phyloP scores from a whole-genome alignment of 35 echinoderm and acorn worm species.

The Ophioderma brevispina region DNA sequence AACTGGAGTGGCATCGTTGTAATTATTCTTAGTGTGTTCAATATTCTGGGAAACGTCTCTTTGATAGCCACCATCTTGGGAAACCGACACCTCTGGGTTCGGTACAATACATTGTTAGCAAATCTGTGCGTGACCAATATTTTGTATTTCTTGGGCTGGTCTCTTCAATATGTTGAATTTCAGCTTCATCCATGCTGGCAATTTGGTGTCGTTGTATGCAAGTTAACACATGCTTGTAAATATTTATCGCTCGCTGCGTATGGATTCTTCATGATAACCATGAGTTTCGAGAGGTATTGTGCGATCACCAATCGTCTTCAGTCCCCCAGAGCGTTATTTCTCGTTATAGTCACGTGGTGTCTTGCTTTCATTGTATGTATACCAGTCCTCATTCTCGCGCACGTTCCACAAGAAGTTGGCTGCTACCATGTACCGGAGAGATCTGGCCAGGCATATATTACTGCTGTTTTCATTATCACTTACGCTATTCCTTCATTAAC shows the following conservation, averaged over 20 bases:
- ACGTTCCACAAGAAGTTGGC: background rate
- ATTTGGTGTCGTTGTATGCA: background rate
- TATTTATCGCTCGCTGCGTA: background rate
- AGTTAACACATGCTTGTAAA: background rate
- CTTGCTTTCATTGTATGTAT: background rate
- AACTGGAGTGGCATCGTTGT: background rate
- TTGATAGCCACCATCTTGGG: background rate
- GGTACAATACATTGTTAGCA: background rate
- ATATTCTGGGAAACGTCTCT: background rate
- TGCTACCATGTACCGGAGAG: background rate
- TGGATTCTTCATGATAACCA: background rate
- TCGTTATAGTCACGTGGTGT: background rate
- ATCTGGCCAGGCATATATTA: background rate
- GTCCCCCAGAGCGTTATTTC: background rate
- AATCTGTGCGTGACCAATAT: background rate
- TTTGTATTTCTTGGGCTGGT: background rate
- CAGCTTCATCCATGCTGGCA: background rate
- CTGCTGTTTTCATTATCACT: background rate
- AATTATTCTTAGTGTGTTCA: background rate
- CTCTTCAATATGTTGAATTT: background rate
- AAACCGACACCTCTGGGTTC: background rate
- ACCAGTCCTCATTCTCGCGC: background rate
- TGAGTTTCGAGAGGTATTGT: background rate
- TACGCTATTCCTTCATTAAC: background rate
- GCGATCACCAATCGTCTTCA: background rate